These are phyloP conservation scores for Mobula hypostoma DNA, from an alignment of 2,113 vertebrate species.

Conservation along the genomic window DNA sequence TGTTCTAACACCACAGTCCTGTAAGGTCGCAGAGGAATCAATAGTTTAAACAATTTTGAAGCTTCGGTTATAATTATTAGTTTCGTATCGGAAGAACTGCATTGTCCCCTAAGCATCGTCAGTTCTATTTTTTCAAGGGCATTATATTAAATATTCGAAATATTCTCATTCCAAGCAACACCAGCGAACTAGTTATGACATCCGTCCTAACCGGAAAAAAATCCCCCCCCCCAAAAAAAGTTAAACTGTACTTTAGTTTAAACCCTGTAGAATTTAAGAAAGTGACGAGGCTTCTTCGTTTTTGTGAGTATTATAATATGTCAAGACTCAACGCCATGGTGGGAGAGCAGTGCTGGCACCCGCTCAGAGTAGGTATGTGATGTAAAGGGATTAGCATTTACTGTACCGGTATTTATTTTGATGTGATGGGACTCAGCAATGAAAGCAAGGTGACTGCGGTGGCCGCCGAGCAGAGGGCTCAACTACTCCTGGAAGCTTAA, in stretches of 20 bases:
- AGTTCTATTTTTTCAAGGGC: no score
- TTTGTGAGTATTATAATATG: not conserved
- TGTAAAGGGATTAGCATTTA: not conserved
- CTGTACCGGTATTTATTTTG: not conserved
- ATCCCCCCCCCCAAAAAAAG: no score
- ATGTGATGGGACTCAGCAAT: not conserved
- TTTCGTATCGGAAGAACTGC: not conserved
- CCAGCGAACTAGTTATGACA: no score
- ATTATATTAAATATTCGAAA: no score
- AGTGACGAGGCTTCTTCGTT: no score
- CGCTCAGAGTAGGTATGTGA: not conserved
- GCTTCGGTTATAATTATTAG: not conserved
- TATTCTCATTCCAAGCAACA: no score
- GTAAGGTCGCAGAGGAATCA: not conserved
- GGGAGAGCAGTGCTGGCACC: no score
- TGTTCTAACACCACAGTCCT: not conserved
- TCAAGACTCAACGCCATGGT: not conserved
- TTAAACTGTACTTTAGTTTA: no score
- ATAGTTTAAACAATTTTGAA: not conserved
- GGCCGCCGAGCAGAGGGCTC: not conserved
- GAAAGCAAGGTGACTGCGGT: not conserved
- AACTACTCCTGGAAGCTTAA: not conserved
- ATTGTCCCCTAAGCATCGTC: no score
- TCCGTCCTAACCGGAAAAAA: no score
- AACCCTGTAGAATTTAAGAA: no score